These are phyloP conservation scores for Drosophila novamexicana DNA, from an alignment of 1,140 invertebrate genomes.

Conservation along the genomic window DNA sequence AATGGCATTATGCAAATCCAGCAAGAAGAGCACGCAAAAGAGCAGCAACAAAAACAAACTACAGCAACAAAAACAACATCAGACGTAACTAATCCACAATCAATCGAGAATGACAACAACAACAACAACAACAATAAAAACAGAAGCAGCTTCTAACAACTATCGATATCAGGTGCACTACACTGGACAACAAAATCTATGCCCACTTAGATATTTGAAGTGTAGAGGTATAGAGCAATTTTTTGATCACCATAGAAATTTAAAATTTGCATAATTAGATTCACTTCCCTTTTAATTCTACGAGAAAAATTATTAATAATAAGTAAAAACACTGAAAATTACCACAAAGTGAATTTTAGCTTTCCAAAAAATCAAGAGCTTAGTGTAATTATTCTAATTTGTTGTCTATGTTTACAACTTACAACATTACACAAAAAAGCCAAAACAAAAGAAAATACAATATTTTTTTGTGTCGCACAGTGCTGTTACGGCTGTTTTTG, in stretches of 20 bases:
- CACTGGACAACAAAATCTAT: slow-evolving; percentile 31
- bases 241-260: too few species aligned
- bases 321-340: background rate
- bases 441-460: slow-evolving; percentile 11
- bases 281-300: too few species aligned
- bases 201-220: too few species aligned
- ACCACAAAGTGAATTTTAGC: too few species aligned
- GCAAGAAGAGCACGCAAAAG: slow-evolving; percentile 44
- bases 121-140: slow-evolving; percentile 21
- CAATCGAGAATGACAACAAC: slow-evolving; percentile 68
- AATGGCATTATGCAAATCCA: slow-evolving; percentile 69
- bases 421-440: background rate
- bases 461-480: slow-evolving; percentile 47
- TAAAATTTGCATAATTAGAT: too few species aligned
- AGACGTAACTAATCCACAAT: slow-evolving; percentile 63
- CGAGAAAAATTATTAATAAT: too few species aligned
- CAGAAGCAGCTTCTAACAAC: slow-evolving; percentile 25
- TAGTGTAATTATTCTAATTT: slow-evolving; percentile 30
- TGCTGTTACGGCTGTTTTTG: slow-evolving; percentile 44
- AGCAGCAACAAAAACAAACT: slow-evolving; percentile 13
- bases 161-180: slow-evolving; percentile 67
- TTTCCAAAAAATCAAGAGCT: background rate
- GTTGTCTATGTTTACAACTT: slow-evolving; percentile 10
- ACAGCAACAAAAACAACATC: slow-evolving; percentile 5
- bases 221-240: too few species aligned